phyloP scores from a whole-genome alignment of 2,113 vertebrate species.

The Ageneiosus marmoratus region DNA sequence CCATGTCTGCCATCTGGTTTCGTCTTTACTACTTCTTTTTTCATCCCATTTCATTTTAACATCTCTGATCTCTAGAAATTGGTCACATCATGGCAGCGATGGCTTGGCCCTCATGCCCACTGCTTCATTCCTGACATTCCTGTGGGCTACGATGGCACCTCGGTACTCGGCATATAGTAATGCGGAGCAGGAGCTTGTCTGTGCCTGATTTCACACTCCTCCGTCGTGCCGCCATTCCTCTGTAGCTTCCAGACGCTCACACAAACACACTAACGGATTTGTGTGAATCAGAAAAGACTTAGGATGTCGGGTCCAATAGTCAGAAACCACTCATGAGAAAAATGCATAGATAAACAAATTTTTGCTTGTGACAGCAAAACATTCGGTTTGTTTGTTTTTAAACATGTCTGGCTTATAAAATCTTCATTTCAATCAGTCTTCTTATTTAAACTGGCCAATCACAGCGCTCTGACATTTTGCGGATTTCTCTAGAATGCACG shows the following conservation, averaged over 20 bases:
- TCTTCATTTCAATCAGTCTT: not conserved
- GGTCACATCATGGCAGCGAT: conserved; percentile 20
- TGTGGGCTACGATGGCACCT: conserved; percentile 33
- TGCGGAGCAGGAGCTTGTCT: not conserved
- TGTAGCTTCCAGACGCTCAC: not conserved
- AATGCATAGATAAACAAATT: not conserved
- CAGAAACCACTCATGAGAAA: not conserved
- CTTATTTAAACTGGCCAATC: not conserved
- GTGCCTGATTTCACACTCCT: conserved; percentile 17
- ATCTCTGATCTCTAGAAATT: conserved; percentile 29
- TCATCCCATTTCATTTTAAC: conserved; percentile 4
- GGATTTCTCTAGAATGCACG: not conserved
- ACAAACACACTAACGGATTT: not conserved
- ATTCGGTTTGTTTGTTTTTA: not conserved
- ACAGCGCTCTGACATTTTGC: not conserved
- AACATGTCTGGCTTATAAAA: not conserved
- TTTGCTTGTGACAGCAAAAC: not conserved
- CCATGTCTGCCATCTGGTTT: conserved; percentile 18
- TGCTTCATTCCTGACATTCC: conserved; percentile 45
- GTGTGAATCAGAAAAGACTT: not conserved
- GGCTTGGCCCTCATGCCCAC: conserved; percentile 22
- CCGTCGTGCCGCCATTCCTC: not conserved
- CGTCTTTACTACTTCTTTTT: not conserved
- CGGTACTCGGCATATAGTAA: conserved; percentile 29
- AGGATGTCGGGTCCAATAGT: not conserved